These are phyloP conservation scores for Ochotona princeps DNA, from an alignment of 2,113 vertebrate species.

Conservation along the genomic window DNA sequence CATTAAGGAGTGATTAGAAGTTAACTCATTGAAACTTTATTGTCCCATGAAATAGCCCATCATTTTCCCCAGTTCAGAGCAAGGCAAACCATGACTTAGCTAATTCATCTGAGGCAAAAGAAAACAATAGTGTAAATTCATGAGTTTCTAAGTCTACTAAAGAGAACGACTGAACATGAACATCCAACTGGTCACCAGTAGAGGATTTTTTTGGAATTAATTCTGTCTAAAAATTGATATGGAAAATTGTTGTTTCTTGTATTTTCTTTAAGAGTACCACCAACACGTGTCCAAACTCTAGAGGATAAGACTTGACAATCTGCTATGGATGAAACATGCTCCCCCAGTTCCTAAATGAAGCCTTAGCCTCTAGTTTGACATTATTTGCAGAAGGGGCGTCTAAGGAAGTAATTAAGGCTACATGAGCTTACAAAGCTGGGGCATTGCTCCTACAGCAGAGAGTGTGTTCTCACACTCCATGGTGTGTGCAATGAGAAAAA, in stretches of 20 bases:
- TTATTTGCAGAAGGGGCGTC: background rate
- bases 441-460: background rate
- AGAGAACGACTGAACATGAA: background rate
- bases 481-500: background rate
- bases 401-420: background rate
- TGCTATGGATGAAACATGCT: background rate
- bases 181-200: background rate
- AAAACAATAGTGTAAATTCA: background rate
- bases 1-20: background rate
- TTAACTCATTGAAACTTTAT: background rate
- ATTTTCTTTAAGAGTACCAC: constrained; percentile 1
- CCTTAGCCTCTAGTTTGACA: background rate
- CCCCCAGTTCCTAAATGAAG: background rate
- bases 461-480: background rate
- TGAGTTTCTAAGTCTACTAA: background rate
- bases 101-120: background rate
- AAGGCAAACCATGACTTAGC: background rate
- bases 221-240: background rate
- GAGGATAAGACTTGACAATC: background rate
- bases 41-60: background rate
- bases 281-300: background rate
- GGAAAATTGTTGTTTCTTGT: background rate
- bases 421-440: background rate
- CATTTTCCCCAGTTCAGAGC: background rate
- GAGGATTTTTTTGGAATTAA: background rate